phyloP scores from a whole-genome alignment of 2,888 invertebrate genomes.

The Agrochola lota region DNA sequence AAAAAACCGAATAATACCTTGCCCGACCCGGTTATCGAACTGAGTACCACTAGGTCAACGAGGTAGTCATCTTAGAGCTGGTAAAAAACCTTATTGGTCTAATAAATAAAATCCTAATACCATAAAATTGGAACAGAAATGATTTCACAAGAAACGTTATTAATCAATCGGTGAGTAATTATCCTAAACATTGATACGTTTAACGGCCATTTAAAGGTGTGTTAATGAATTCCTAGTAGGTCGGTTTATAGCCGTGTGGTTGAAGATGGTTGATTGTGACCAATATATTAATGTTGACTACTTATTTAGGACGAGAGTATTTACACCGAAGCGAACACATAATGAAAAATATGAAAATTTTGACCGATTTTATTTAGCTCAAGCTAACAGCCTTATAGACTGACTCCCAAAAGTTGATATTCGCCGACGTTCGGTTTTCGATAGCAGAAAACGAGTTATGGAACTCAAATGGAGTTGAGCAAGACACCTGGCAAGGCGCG shows the following conservation, averaged over 20 bases:
- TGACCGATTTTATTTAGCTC: too few species aligned
- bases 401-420: too few species aligned
- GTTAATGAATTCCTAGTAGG: conserved; percentile 74
- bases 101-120: conserved; percentile 50
- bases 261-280: conserved; percentile 61
- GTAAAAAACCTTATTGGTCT: conserved; percentile 7
- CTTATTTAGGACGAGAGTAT: conserved; percentile 58
- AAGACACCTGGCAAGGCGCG: too few species aligned
- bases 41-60: background rate
- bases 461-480: too few species aligned
- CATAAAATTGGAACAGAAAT: conserved; percentile 21
- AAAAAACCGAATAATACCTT: background rate
- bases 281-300: conserved; percentile 72
- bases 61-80: background rate
- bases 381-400: too few species aligned
- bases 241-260: conserved; percentile 54
- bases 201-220: conserved; percentile 65
- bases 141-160: conserved; percentile 26
- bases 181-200: conserved; percentile 63
- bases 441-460: too few species aligned
- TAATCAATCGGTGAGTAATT: conserved; percentile 58
- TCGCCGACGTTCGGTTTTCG: too few species aligned
- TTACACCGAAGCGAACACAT: conserved; percentile 66
- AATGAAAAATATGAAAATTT: too few species aligned
- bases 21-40: too few species aligned